These are phyloP conservation scores for Leptinotarsa juncta DNA, from an alignment of 2,888 invertebrate species.

Conservation along the genomic window DNA sequence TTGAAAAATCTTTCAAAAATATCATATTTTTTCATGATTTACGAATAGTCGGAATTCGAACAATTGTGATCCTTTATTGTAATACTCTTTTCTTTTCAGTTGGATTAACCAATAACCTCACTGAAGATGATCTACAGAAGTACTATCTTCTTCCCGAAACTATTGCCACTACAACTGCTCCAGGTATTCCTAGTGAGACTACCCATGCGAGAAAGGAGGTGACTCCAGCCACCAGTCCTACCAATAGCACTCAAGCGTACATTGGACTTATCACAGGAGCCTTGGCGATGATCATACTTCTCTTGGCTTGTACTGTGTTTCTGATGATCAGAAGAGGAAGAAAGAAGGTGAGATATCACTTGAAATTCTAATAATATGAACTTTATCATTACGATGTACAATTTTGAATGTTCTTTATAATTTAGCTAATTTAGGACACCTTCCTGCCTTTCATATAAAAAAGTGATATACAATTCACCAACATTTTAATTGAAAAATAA, in stretches of 20 bases:
- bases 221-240: constrained; percentile 71
- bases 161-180: constrained; percentile 59
- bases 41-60: too few species aligned
- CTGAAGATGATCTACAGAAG: constrained; percentile 72
- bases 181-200: constrained; percentile 63
- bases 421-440: too few species aligned
- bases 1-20: too few species aligned
- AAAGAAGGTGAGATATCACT: constrained; percentile 62
- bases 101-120: constrained; percentile 71
- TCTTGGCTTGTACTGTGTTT: constrained; percentile 74
- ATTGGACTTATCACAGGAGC: constrained; percentile 77
- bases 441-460: too few species aligned
- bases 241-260: constrained; percentile 69
- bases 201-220: constrained; percentile 69
- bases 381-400: not conserved
- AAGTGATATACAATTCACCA: too few species aligned
- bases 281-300: constrained; percentile 74
- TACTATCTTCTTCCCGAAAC: constrained; percentile 71
- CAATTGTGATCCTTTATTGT: not conserved
- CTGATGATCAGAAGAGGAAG: constrained; percentile 76
- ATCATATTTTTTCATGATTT: too few species aligned
- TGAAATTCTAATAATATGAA: not conserved
- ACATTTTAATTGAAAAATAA: too few species aligned
- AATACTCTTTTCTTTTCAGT: constrained; percentile 62
- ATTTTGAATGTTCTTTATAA: too few species aligned